Conservation (phyloP, 2,113 vertebrate species). For the Coptodon bakossiorum region DNA sequence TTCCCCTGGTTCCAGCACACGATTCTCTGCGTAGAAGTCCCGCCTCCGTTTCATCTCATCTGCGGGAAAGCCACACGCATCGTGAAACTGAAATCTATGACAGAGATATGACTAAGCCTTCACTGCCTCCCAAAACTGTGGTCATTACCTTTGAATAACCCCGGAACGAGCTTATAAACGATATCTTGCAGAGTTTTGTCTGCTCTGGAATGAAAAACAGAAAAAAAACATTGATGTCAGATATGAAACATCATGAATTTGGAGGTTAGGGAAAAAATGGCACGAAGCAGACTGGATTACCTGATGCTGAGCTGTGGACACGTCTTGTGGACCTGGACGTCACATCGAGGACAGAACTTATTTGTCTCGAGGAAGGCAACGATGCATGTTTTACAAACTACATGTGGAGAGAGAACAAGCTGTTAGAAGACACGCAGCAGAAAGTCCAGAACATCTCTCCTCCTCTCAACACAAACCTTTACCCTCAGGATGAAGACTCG, state of each 20-base stretch:
- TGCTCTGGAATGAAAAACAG: constrained; percentile 65
- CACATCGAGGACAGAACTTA: constrained; percentile 93
- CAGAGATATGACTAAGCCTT: neutral
- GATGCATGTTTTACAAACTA: constrained; percentile 93
- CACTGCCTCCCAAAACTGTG: accelerated
- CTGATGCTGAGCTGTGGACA: constrained; percentile 90
- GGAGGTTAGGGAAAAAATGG: accelerated
- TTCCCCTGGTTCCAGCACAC: constrained; percentile 73
- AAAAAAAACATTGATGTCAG: neutral
- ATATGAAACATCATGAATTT: neutral
- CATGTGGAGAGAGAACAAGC: neutral
- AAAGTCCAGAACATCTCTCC: neutral
- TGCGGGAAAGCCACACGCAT: constrained; percentile 24
- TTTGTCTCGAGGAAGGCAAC: constrained; percentile 92
- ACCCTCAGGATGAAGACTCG: neutral
- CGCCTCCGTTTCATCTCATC: constrained; percentile 93
- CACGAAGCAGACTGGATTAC: constrained; percentile 40
- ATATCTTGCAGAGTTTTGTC: constrained; percentile 95
- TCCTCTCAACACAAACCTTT: neutral
- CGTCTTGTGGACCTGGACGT: constrained; percentile 90
- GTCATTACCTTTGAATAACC: constrained; percentile 87
- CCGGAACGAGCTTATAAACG: constrained; percentile 91
- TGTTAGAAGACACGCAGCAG: neutral
- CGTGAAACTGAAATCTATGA: neutral
- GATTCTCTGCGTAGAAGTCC: constrained; percentile 85